Conservation (phyloP, 1,140 invertebrate genomes). For the Wasmannia auropunctata region DNA sequence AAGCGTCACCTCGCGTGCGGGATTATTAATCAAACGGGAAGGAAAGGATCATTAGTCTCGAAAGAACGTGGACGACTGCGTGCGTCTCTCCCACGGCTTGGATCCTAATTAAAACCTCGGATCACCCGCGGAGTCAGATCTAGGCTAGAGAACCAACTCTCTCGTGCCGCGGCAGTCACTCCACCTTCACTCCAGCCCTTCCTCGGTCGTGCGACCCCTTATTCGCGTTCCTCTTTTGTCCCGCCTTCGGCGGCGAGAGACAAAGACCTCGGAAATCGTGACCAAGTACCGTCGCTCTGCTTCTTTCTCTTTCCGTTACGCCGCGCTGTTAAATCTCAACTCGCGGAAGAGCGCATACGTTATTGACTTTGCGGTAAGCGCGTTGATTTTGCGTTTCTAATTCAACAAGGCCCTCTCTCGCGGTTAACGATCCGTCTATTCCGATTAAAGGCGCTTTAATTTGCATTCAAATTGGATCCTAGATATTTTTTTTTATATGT, state of each 20-base stretch:
- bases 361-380: slow-evolving; percentile 3
- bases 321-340: not conserved
- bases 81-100: slow-evolving; percentile 7
- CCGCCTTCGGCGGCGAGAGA: slow-evolving; percentile 72
- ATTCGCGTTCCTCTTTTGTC: slow-evolving; percentile 28
- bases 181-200: slow-evolving; percentile 69
- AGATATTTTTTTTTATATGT: slow-evolving; percentile 1
- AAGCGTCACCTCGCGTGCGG: slow-evolving; percentile 43
- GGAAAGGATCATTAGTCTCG: slow-evolving; percentile 68
- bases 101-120: slow-evolving; percentile 78
- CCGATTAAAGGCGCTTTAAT: not conserved
- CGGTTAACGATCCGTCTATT: not conserved
- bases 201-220: slow-evolving; percentile 35
- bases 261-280: slow-evolving; percentile 78
- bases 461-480: slow-evolving; percentile 12
- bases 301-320: not conserved
- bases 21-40: slow-evolving; percentile 71
- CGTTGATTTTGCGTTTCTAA: not conserved
- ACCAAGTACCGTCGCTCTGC: slow-evolving; percentile 75
- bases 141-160: slow-evolving; percentile 77
- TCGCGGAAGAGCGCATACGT: not conserved
- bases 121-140: slow-evolving; percentile 77
- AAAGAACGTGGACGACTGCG: slow-evolving; percentile 45
- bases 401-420: not conserved
- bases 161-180: slow-evolving; percentile 61